Base-by-base conservation (phyloP, 2,888 invertebrate species). In the Pollenia angustigena region DNA sequence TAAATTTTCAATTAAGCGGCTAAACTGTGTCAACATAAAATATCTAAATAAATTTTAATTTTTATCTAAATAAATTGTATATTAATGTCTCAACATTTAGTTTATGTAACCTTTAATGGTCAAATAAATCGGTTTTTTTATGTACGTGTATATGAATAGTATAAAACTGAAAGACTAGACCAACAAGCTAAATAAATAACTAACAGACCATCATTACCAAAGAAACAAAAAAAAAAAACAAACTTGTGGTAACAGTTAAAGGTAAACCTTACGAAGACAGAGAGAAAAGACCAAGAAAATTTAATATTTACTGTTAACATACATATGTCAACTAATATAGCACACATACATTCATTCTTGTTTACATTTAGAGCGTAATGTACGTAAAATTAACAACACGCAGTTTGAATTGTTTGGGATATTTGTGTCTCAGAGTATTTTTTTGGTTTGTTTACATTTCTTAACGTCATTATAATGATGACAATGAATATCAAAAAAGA, bases 61-160 rank as follows among this genome's bases (percentile, higher is more conserved):
- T n/a, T n/a, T 78, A 18, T 68, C 10, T 42, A 69, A 69, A 52
- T 52, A 56, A 66, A 46, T 56, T 78, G 6, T 48, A 46, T 50
- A 16, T 66, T 7, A 11, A 12, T 56, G 6, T 64, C 10, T 69
- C 16, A 23, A 54, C 23, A 16, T 68, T 42, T 60, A 14, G n/a
- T 32, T 48, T 32, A 46, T 42, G 14, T 60, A 78, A 81, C 85
- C 79, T 82, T 80, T 68, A 72, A 78, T 84, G 72, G 81, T 46
- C 56, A 79, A 56, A 56, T 85, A 71, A 60, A 64, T 69, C 23
- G 72, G 7, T 78, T 72, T 76, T 32, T 32, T 6, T 32, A 32
- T 32, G 32, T n/a, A 58, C n/a, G 52, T 46, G 48, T 14, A 62
- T 62, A 56, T 32, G 6, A 32, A 32, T 32, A 32, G 32, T 32